A percentile compares a stretch with the other conserved stretches of the same genome.
Evolutionary conservation across 2,797 vertebrate species (phyloP).

Genomic region (Semotilus atromaculatus): DNA sequence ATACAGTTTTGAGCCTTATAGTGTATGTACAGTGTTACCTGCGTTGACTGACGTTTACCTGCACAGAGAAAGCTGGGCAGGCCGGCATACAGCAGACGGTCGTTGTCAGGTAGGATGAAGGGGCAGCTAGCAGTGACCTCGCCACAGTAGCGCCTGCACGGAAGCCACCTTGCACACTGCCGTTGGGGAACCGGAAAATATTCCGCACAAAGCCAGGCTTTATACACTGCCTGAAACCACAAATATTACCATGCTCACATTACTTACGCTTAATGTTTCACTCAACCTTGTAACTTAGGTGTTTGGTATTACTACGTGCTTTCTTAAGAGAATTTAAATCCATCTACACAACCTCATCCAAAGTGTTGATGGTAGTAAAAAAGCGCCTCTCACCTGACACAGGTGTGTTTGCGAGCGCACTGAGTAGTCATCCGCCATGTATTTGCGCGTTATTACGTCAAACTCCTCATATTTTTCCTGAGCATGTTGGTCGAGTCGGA

Average conservation of each 20-base stretch:
- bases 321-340: background rate
- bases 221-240: slow-evolving; percentile 82
- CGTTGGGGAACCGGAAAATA: slow-evolving; percentile 87
- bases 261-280: background rate
- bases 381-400: slow-evolving; percentile 32
- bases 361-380: background rate
- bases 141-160: slow-evolving; percentile 89
- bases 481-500: slow-evolving; percentile 87
- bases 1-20: background rate
- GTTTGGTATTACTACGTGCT: background rate
- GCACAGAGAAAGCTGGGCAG: slow-evolving; percentile 89
- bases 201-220: slow-evolving; percentile 89
- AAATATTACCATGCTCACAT: background rate
- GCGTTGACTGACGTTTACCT: slow-evolving; percentile 69
- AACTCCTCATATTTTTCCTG: slow-evolving; percentile 91
- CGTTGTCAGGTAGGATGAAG: slow-evolving; percentile 88
- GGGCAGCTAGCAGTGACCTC: slow-evolving; percentile 88
- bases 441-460: slow-evolving; percentile 84
- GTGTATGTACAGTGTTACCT: background rate
- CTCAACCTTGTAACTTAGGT: background rate
- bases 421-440: slow-evolving; percentile 85
- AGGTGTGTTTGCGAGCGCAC: slow-evolving; percentile 76
- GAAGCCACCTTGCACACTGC: slow-evolving; percentile 84
- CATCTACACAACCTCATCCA: background rate
- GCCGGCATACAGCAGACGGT: slow-evolving; percentile 87